These are phyloP conservation scores for Larimichthys polyactis DNA, from an alignment of 2,113 vertebrate species.

Conservation along the genomic window DNA sequence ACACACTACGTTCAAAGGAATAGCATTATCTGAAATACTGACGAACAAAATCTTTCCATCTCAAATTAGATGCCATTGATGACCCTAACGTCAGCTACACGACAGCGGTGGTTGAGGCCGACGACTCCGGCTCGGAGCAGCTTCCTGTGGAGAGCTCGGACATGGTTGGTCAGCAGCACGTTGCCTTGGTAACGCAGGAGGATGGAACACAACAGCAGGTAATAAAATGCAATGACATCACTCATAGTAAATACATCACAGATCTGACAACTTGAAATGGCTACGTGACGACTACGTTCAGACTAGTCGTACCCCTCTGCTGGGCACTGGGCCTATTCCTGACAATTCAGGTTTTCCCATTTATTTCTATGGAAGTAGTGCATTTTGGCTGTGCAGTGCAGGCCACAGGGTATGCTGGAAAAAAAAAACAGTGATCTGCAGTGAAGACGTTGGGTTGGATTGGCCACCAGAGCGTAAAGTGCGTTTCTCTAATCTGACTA, in stretches of 20 bases:
- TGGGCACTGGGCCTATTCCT: too few species aligned
- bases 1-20: background rate
- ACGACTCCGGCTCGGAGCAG: conserved; percentile 92
- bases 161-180: conserved; percentile 90
- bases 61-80: conserved; percentile 89
- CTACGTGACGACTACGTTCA: too few species aligned
- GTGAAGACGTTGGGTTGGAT: too few species aligned
- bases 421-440: too few species aligned
- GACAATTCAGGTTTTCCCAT: too few species aligned
- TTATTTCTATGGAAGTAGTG: too few species aligned
- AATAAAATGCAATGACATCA: background rate
- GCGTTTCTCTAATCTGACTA: too few species aligned
- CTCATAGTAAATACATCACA: background rate
- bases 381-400: too few species aligned
- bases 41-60: background rate
- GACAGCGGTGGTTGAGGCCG: conserved; percentile 88
- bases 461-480: too few species aligned
- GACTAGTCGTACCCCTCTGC: too few species aligned
- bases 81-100: conserved; percentile 91
- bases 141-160: conserved; percentile 88
- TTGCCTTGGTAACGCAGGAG: conserved; percentile 96
- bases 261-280: background rate
- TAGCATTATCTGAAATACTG: background rate
- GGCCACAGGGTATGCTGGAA: too few species aligned
- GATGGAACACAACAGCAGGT: conserved; percentile 93